Evolutionary conservation across 1,140 invertebrate genomes (phyloP).

Genomic region (Andricus grossulariae): DNA sequence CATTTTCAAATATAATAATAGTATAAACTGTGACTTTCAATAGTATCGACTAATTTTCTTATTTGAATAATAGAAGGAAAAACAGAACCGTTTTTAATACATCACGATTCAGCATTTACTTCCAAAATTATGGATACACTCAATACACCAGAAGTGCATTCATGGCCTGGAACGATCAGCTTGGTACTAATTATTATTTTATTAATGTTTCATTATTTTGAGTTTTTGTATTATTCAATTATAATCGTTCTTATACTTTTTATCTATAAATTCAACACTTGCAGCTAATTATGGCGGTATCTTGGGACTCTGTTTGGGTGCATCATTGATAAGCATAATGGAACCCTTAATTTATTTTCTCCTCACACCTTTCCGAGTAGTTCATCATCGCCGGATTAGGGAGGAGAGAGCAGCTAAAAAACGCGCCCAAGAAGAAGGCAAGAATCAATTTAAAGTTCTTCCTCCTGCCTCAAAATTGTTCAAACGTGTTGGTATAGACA

Average conservation of each 20-base stretch:
- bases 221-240: background rate
- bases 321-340: conserved; percentile 4
- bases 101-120: conserved; percentile 55
- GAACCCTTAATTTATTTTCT: conserved; percentile 10
- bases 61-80: background rate
- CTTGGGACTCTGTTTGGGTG: background rate
- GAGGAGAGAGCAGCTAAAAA: background rate
- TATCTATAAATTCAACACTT: background rate
- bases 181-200: conserved; percentile 56
- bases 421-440: background rate
- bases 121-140: conserved; percentile 64
- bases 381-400: background rate
- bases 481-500: background rate
- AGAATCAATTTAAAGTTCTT: background rate
- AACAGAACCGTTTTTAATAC: background rate
- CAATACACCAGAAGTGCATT: conserved; percentile 64
- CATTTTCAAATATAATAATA: too few species aligned
- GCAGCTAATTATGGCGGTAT: background rate
- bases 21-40: background rate
- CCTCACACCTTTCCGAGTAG: background rate
- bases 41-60: conserved; percentile 6
- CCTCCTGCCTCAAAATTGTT: background rate
- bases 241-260: background rate
- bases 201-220: background rate
- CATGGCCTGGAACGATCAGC: conserved; percentile 66